These are phyloP conservation scores for Mareca strepera DNA, from an alignment of 2,797 vertebrate genomes.

Conservation along the genomic window DNA sequence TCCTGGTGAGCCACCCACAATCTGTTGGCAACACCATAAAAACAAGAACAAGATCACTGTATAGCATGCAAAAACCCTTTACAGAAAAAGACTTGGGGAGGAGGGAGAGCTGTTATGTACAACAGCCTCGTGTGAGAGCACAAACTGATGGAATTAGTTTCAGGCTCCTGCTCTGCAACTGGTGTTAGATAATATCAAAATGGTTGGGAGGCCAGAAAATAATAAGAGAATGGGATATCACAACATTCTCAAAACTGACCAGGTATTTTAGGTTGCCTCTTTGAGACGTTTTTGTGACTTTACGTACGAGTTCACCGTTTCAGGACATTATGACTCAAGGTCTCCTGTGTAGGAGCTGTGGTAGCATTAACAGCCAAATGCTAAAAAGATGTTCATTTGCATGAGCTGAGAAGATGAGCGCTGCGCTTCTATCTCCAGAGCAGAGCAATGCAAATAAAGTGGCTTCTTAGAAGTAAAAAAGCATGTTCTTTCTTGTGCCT, in stretches of 20 bases:
- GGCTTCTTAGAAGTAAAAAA: not conserved
- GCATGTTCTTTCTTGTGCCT: not conserved
- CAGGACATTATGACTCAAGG: not conserved
- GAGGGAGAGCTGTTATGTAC: not conserved
- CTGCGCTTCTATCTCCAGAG: not conserved
- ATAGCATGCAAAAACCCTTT: not conserved
- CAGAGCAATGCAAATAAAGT: slow-evolving; percentile 24
- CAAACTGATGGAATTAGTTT: not conserved
- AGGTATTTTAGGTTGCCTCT: not conserved
- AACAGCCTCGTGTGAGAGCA: not conserved
- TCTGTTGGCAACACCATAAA: not conserved
- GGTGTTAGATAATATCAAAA: not conserved
- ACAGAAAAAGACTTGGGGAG: not conserved
- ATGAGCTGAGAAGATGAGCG: not conserved
- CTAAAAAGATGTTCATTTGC: not conserved
- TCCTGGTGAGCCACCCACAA: slow-evolving; percentile 1
- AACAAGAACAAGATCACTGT: not conserved
- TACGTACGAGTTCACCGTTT: not conserved
- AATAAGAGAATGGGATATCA: not conserved
- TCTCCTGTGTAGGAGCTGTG: not conserved
- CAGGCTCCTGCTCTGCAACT: not conserved
- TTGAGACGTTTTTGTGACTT: not conserved
- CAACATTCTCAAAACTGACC: not conserved
- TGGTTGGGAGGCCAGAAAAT: not conserved
- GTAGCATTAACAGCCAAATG: not conserved